Base-by-base conservation (phyloP, 2,888 invertebrate species). In the Mythimna ferrago region DNA sequence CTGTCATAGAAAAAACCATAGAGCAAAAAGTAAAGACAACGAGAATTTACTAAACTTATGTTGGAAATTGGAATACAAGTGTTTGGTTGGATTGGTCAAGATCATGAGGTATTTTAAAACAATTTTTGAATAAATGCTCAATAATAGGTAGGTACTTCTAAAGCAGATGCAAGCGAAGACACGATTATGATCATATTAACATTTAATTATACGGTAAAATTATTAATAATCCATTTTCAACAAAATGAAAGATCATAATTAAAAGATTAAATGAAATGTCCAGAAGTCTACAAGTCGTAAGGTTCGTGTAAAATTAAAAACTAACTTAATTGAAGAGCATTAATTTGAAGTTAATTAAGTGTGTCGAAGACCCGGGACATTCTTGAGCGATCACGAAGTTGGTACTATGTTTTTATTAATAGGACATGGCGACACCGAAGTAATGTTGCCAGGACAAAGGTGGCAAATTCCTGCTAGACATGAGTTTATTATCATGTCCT, bases 1-100 rank as follows among this genome's bases (percentile, higher is more conserved):
- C 91, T 91, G 91, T 88, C 89, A 78, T 84, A 76, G 64, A 80
- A 89, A 87, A 87, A 89, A 78, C 73, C 64, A 80, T 82, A 69
- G 68, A 68, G 32, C n/a, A 82, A 82, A 81, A 81, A 74, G 21
- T 71, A 54, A 14, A 69, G 53, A 21, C 38, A 66, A 65, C 53
- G 21, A 66, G 71, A 62, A 71, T 53, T 54, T 69, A 60, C 57
- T 56, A 9, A 48, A 71, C 2, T 21, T 11, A 32, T 41, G 62
- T 63, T 63, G 26, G 10, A 70, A 16, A 11, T 19, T n/a, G n/a
- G 19, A 10, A n/a, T 51, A 60, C 6, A 62, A 53, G 41, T 21
- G 11, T 21, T 38, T 26, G 16, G 51, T 66, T 57, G 41, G 21
- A 21, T 41, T 21, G 6, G 21, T 65, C 66, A 44, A 41, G 14